These are phyloP conservation scores for Acanthoscelides obtectus DNA, from an alignment of 2,888 invertebrate genomes.

Conservation along the genomic window DNA sequence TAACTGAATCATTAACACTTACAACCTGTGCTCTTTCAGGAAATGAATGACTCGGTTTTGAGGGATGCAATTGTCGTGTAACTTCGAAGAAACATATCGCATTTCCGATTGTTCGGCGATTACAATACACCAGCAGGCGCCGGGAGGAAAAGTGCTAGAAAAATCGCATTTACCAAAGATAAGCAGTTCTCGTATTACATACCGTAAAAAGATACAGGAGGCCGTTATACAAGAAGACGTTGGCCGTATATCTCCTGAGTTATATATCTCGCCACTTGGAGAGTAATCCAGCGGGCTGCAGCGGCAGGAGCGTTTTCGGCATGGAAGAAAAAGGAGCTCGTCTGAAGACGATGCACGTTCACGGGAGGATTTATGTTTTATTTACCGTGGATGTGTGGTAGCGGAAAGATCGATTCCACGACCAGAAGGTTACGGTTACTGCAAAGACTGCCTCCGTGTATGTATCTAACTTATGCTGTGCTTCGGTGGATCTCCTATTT, in stretches of 20 bases:
- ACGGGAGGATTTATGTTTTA: neutral
- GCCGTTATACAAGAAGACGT: neutral
- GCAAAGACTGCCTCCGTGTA: neutral
- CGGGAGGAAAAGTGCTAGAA: too few relatives aligned
- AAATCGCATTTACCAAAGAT: neutral
- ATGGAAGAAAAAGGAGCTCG: neutral
- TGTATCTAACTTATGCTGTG: neutral
- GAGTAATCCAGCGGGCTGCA: neutral
- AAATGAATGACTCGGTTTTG: too few relatives aligned
- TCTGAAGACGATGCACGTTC: neutral
- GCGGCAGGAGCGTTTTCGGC: neutral
- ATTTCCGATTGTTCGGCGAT: too few relatives aligned
- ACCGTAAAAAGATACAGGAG: neutral
- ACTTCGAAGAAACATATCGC: too few relatives aligned
- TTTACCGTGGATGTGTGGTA: neutral
- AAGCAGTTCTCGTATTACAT: neutral
- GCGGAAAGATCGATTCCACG: neutral
- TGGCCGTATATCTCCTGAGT: neutral
- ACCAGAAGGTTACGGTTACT: neutral
- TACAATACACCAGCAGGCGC: too few relatives aligned
- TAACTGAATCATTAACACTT: too few relatives aligned
- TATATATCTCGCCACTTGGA: neutral
- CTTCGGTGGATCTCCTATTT: neutral
- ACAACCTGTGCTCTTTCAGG: too few relatives aligned
- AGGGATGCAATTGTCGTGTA: too few relatives aligned